Evolutionary conservation across 2,888 invertebrate species (phyloP), one percentile per base, ranked within the genome.

Genomic region (Nomada lathburiana): DNA sequence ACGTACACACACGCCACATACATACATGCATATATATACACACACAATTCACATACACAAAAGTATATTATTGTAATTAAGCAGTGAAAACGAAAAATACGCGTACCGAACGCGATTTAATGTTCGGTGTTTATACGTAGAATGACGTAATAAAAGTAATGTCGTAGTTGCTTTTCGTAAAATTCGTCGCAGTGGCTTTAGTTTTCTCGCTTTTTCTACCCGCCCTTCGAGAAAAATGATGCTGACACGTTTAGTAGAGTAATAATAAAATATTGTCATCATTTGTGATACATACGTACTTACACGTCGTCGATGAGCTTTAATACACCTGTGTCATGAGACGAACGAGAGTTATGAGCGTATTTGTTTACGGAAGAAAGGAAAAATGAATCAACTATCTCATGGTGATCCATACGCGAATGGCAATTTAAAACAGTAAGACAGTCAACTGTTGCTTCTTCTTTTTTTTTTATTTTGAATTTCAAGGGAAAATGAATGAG

Each of bases 91-190:
- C 71, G 76, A 83, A 73, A 55, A 77, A 73, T 42, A 83, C 74
- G 81, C 83, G 73, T 87, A 77, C 78, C 83, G 81, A 85, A 87
- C 80, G 72, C 79, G 52, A 75, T 72, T 70, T 57, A 76, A 67
- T 85, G 80, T 82, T 84, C 82, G 79, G 82, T 83, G 73, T 87
- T 85, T 87, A 85, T 85, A 87, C 82, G 78, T 87, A 87, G 83
- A 80, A 80, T 83, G 76, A 83, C 84, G 83, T 85, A 87, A 87
- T 87, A 86, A 86, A 87, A 86, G 59, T 87, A 84, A 88, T 86
- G 70, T 80, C 83, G 82, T 88, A 88, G 80, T 71, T 86, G 88
- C 82, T 84, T 84, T 88, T 88, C 84, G 78, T 86, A 84, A 80
- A 86, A 82, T 73, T 42, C 78, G 78, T 82, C 80, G 74, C 77